phyloP scores from a whole-genome alignment of 2,113 vertebrate species.

The Phycodurus eques region DNA sequence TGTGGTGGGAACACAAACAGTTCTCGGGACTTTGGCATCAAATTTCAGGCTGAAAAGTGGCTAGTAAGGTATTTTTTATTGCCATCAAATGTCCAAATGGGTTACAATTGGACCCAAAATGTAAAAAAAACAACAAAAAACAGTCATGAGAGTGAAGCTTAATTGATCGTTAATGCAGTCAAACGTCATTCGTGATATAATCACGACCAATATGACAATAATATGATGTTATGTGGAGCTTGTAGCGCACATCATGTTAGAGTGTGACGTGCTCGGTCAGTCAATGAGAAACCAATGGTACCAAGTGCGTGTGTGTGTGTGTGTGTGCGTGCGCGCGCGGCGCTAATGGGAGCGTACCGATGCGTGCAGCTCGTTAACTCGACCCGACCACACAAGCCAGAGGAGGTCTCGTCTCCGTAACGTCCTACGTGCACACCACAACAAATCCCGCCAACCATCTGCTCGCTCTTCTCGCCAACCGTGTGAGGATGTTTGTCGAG shows the following conservation, averaged over 20 bases:
- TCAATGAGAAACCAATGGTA: conserved; percentile 49
- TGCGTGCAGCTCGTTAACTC: conserved; percentile 62
- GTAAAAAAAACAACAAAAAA: conserved; percentile 13
- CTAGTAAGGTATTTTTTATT: no score
- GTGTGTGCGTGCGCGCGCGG: conserved; percentile 30
- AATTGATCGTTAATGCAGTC: no score
- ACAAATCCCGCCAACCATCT: conserved; percentile 34
- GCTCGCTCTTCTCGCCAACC: conserved; percentile 6
- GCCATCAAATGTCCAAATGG: no score
- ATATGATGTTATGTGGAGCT: neutral
- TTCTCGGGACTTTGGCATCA: no score
- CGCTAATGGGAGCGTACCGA: conserved; percentile 59
- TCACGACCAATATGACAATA: neutral
- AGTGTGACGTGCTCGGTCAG: conserved; percentile 15
- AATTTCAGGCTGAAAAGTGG: no score
- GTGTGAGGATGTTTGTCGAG: neutral
- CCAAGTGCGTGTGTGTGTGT: conserved; percentile 47
- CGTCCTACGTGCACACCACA: conserved; percentile 24
- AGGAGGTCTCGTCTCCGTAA: conserved; percentile 33
- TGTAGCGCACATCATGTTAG: neutral
- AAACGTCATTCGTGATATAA: neutral
- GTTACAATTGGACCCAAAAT: no score
- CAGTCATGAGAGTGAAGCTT: no score
- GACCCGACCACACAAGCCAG: conserved; percentile 56
- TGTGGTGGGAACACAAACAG: no score